A percentile compares a stretch with the other conserved stretches of the same genome.
These are phyloP conservation scores for Apis cerana DNA, from an alignment of 1,140 invertebrate genomes.

Conservation along the genomic window DNA sequence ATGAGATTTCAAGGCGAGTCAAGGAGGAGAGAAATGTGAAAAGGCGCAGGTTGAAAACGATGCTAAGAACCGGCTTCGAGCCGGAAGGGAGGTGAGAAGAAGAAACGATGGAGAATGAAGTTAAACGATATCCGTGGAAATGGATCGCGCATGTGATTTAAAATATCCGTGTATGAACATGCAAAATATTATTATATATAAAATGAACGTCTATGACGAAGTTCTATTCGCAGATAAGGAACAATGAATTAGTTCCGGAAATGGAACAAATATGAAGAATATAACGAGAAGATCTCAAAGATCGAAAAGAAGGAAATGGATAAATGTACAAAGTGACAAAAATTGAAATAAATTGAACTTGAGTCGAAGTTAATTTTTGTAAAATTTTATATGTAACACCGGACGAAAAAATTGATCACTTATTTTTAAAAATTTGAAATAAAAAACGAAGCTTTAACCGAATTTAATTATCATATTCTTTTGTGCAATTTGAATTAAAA, in stretches of 20 bases:
- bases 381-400: too few relatives aligned
- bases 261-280: slow-evolving; percentile 4
- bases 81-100: not conserved
- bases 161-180: not conserved
- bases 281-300: not conserved
- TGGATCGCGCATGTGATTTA: not conserved
- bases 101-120: not conserved
- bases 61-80: not conserved
- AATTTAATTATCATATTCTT: too few relatives aligned
- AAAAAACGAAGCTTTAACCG: too few relatives aligned
- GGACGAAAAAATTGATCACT: too few relatives aligned
- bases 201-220: slow-evolving; percentile 3
- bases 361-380: too few relatives aligned
- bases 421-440: too few relatives aligned
- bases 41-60: slow-evolving; percentile 8
- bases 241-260: slow-evolving; percentile 16
- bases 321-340: not conserved
- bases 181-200: slow-evolving; percentile 24
- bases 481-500: too few relatives aligned
- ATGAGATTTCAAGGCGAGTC: not conserved
- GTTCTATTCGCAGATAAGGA: slow-evolving; percentile 7
- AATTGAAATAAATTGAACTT: too few relatives aligned
- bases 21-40: not conserved
- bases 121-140: slow-evolving; percentile 12
- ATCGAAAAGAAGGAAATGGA: not conserved